Percentiles rank a stretch among this genome's conserved stretches.
These are phyloP conservation scores for Alectoris magna DNA, from an alignment of 2,797 vertebrate genomes.

Conservation along the genomic window DNA sequence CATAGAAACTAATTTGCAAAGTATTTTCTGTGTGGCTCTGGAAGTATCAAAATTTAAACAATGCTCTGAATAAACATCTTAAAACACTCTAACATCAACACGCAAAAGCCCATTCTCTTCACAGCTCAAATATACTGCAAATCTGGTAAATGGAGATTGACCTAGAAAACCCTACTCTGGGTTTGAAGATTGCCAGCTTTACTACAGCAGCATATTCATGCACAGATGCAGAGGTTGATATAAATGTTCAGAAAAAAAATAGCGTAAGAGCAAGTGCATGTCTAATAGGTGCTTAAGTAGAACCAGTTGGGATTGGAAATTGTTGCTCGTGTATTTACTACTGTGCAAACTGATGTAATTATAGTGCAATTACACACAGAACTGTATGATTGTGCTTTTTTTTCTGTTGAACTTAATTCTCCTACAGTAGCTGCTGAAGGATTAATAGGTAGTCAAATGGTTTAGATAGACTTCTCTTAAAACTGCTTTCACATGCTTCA, in stretches of 20 bases:
- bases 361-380: neutral
- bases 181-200: neutral
- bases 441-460: neutral
- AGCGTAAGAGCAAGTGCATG: neutral
- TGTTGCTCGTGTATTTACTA: neutral
- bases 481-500: neutral
- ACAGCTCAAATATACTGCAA: neutral
- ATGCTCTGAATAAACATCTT: neutral
- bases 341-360: slow-evolving; percentile 7
- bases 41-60: neutral
- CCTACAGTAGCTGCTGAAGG: neutral
- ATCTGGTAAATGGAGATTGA: neutral
- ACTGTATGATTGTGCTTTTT: fast-evolving
- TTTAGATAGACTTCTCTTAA: neutral
- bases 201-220: slow-evolving; percentile 10
- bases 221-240: neutral
- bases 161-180: neutral
- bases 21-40: neutral
- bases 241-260: slow-evolving; percentile 6
- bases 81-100: neutral
- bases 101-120: neutral
- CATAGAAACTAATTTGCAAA: neutral
- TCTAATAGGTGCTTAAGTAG: slow-evolving; percentile 23
- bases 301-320: slow-evolving; percentile 27
- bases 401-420: neutral